These are phyloP conservation scores for Leucophora obtusa DNA, from an alignment of 2,888 invertebrate species.

Conservation along the genomic window DNA sequence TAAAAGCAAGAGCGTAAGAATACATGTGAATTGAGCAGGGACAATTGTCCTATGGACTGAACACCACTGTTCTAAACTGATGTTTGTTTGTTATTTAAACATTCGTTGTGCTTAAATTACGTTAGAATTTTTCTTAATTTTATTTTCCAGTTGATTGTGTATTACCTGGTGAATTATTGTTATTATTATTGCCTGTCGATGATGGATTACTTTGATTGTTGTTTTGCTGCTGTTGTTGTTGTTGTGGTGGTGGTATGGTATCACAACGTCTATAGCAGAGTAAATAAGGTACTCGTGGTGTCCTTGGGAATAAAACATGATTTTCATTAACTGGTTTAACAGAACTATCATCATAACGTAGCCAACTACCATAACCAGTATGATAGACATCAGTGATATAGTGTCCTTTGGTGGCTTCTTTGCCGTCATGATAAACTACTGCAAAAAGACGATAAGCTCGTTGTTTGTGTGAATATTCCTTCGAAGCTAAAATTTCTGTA, in stretches of 20 bases:
- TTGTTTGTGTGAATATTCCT: conserved; percentile 86
- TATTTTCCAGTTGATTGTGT: conserved; percentile 51
- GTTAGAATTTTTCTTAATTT: conserved; percentile 46
- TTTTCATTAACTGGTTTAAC: conserved; percentile 89
- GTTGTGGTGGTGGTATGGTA: conserved; percentile 80
- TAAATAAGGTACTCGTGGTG: conserved; percentile 95
- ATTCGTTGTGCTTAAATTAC: conserved; percentile 54
- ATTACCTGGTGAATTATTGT: conserved; percentile 49
- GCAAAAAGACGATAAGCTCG: conserved; percentile 96
- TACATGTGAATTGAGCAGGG: no score
- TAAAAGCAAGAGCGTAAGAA: no score
- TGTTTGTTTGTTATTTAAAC: conserved; percentile 58
- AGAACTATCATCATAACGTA: conserved; percentile 94
- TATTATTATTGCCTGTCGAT: conserved; percentile 44
- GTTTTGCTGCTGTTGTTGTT: conserved; percentile 27
- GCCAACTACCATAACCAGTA: conserved; percentile 93
- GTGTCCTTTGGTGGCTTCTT: conserved; percentile 96
- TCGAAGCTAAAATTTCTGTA: conserved; percentile 90
- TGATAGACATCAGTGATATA: conserved; percentile 97
- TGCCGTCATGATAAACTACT: conserved; percentile 97
- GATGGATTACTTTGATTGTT: conserved; percentile 36
- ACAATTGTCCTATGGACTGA: no score
- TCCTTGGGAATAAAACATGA: conserved; percentile 89
- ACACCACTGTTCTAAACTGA: conserved; percentile 79
- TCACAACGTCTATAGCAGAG: conserved; percentile 95